A percentile compares a stretch with the other conserved stretches of the same genome.
Conservation (phyloP, 2,113 vertebrate genomes). For the Pao palembangensis region DNA sequence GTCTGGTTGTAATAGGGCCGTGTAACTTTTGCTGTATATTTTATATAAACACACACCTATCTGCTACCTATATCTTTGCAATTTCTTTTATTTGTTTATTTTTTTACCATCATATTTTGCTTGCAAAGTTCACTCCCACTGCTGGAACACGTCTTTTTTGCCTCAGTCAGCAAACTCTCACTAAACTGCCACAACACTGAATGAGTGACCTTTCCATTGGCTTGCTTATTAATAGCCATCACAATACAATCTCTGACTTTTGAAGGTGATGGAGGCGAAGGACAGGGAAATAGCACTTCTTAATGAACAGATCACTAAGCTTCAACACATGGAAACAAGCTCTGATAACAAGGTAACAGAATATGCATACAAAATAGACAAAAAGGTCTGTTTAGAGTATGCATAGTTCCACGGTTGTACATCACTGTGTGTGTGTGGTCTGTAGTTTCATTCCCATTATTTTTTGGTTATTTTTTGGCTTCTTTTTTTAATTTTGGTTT, state of each 20-base stretch:
- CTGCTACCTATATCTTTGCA: too few species aligned
- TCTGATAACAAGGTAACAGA: slow-evolving; percentile 86
- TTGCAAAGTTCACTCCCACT: background rate
- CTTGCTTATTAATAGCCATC: slow-evolving; percentile 68
- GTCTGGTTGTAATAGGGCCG: too few species aligned
- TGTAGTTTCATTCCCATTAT: slow-evolving; percentile 25
- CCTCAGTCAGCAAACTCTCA: slow-evolving; percentile 8
- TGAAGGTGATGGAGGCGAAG: slow-evolving; percentile 86
- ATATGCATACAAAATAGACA: slow-evolving; percentile 38
- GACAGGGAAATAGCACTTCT: slow-evolving; percentile 85
- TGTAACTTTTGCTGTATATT: too few species aligned
- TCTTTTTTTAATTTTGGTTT: slow-evolving; percentile 9
- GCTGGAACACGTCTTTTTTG: background rate
- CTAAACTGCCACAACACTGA: slow-evolving; percentile 5
- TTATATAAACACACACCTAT: too few species aligned
- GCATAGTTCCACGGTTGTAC: slow-evolving; percentile 52
- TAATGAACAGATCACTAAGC: slow-evolving; percentile 85
- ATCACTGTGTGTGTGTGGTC: slow-evolving; percentile 59
- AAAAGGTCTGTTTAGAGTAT: slow-evolving; percentile 45
- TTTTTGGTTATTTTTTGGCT: slow-evolving; percentile 31
- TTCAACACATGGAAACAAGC: slow-evolving; percentile 80
- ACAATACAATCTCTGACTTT: slow-evolving; percentile 79
- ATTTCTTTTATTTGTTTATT: too few species aligned
- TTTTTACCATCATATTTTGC: background rate
- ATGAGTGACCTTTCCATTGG: slow-evolving; percentile 38